Evolutionary conservation across 2,797 vertebrate genomes (phyloP).

Genomic region (Threskiornis aethiopicus): DNA sequence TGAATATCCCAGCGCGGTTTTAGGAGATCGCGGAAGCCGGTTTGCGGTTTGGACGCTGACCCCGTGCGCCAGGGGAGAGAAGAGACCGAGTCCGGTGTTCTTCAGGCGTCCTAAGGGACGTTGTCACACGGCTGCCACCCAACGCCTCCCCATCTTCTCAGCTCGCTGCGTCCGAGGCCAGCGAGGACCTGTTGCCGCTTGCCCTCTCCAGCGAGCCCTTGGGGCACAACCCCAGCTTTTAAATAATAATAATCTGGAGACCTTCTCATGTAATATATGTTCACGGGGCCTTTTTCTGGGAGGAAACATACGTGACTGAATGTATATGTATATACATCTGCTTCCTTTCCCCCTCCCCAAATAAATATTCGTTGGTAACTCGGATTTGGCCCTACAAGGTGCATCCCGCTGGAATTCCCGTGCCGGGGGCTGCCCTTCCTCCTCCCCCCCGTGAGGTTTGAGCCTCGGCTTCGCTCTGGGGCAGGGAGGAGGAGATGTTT

Average conservation of each 20-base stretch:
- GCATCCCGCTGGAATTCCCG: fast-evolving
- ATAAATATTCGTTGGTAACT: conserved; percentile 46
- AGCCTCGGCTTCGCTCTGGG: fast-evolving
- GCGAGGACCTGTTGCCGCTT: fast-evolving
- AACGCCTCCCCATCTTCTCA: neutral
- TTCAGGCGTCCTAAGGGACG: neutral
- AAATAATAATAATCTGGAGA: neutral
- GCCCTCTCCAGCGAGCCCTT: neutral
- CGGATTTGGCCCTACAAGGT: fast-evolving
- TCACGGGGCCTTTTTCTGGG: conserved; percentile 41
- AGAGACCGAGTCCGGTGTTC: fast-evolving
- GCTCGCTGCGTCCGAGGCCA: neutral
- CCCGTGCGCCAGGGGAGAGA: neutral
- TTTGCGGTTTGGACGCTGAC: neutral
- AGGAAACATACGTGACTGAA: neutral
- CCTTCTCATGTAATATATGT: neutral
- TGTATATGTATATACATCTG: conserved; percentile 31
- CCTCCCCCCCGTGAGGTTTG: fast-evolving
- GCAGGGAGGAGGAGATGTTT: too few relatives aligned
- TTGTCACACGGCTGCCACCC: neutral
- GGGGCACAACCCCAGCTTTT: conserved; percentile 24
- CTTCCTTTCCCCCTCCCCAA: neutral
- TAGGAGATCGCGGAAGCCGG: fast-evolving
- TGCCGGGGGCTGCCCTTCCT: fast-evolving
- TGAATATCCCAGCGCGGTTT: neutral